These are phyloP conservation scores for Rhinogobius similis DNA, from an alignment of 2,113 vertebrate genomes.

Conservation along the genomic window DNA sequence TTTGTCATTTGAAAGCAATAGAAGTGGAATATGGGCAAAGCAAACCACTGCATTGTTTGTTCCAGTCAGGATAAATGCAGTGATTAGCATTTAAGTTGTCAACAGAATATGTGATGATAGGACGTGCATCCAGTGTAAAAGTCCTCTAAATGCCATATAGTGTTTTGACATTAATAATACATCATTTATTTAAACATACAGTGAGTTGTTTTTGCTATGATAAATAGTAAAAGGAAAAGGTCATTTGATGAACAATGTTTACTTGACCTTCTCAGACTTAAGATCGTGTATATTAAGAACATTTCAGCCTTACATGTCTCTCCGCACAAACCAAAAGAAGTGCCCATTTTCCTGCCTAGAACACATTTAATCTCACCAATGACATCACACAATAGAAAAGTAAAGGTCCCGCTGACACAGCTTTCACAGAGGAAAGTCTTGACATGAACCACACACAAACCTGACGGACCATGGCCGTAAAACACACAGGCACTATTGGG, in stretches of 20 bases:
- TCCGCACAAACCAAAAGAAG: slow-evolving; percentile 15
- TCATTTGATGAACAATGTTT: slow-evolving; percentile 3
- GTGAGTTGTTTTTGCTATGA: neutral
- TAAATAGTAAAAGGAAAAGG: neutral
- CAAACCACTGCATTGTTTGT: neutral
- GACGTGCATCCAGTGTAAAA: neutral
- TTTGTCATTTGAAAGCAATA: neutral
- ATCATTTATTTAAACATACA: neutral
- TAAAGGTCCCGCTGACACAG: slow-evolving; percentile 15
- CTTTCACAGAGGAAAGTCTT: slow-evolving; percentile 52
- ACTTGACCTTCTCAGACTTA: neutral
- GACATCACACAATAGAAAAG: slow-evolving; percentile 45
- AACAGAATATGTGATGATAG: neutral
- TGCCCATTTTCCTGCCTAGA: slow-evolving; percentile 37
- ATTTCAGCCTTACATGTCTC: slow-evolving; percentile 25
- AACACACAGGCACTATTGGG: slow-evolving; percentile 39
- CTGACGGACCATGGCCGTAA: slow-evolving; percentile 50
- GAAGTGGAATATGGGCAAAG: neutral
- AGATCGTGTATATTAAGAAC: slow-evolving; percentile 33
- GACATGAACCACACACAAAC: slow-evolving; percentile 52
- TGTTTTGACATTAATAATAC: neutral
- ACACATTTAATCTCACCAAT: slow-evolving; percentile 58
- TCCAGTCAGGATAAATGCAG: neutral
- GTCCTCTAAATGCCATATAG: neutral
- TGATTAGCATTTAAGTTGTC: neutral